Base-by-base conservation (phyloP, 2,113 vertebrate genomes). In the Passer domesticus region DNA sequence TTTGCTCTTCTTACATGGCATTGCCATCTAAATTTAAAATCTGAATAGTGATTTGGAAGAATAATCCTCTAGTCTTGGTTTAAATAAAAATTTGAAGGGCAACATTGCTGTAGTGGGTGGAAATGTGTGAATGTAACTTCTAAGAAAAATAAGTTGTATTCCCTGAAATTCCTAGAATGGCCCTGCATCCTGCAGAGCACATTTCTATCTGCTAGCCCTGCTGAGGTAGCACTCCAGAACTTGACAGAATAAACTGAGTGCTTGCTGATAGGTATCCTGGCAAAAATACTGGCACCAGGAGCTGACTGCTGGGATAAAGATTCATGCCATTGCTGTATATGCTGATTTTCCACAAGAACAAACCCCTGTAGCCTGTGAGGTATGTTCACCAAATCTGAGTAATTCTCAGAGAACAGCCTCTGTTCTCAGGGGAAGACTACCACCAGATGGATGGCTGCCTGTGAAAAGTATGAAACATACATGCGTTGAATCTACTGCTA, bases 311-410 rank as follows among this genome's bases (percentile, higher is more conserved):
- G 27, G 62, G 28, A 72, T 41, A 49, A 70, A 41, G 30, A 72
- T 50, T 59, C 13, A 7, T 35, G 25, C 33, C 15, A 30, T 78
- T 8, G 7, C 15, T 0, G 0, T 31, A 31, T 37, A 6, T 59
- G 47, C 43, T 72, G 30, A 43, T 70, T 81, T 83, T 78, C 11
- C 35, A 23, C 41, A 35, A 39, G 60, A 78, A 47, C 19, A 87
- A 62, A 69, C 10, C 6, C 6, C 13, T 30, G 9, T 24, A 63
- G 46, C 13, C 24, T 77, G 14, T 86, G 59, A 16, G 6, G 8
- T 0, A 0, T 44, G 31, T 73, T 83, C 31, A 39, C 31, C 59
- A 73, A 56, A 49, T 17, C 60, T 39, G 27, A 56, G 10, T 56
- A 50, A 22, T 76, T 86, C 27, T 73, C 23, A 73, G 52, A 79